These are phyloP conservation scores for Oryzias dopingdopingensis DNA, from an alignment of 2,797 vertebrate genomes.

Conservation along the genomic window DNA sequence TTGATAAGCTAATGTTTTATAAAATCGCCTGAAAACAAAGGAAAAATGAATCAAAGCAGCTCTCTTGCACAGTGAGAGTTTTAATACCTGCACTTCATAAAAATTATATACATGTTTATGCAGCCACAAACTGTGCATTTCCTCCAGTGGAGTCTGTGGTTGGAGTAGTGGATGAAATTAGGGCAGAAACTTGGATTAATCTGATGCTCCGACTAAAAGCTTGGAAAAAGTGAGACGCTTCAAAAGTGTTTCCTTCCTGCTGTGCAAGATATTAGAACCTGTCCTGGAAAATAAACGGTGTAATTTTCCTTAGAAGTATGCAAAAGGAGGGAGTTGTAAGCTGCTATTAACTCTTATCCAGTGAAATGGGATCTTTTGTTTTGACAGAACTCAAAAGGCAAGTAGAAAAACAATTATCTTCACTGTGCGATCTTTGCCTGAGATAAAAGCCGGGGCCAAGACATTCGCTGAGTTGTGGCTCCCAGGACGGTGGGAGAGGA, in stretches of 20 bases:
- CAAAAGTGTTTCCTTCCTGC: slow-evolving; percentile 38
- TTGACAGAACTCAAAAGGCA: slow-evolving; percentile 54
- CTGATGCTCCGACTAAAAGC: no score
- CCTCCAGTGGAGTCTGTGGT: slow-evolving; percentile 46
- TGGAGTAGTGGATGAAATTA: slow-evolving; percentile 17
- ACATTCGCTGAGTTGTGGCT: slow-evolving; percentile 44
- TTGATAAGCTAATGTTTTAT: no score
- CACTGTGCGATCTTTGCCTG: slow-evolving; percentile 25
- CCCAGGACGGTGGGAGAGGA: slow-evolving; percentile 24
- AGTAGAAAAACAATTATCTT: slow-evolving; percentile 63
- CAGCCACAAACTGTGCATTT: slow-evolving; percentile 41
- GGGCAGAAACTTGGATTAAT: slow-evolving; percentile 5
- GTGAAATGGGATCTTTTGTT: slow-evolving; percentile 61
- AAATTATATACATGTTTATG: slow-evolving; percentile 36
- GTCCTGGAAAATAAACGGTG: slow-evolving; percentile 25
- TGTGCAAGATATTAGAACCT: slow-evolving; percentile 13
- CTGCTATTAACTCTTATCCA: slow-evolving; percentile 29
- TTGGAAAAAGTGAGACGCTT: background rate
- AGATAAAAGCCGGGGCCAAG: slow-evolving; percentile 54
- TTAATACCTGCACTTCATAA: slow-evolving; percentile 12
- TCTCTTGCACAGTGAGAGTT: background rate
- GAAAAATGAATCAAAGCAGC: background rate
- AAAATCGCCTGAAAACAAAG: no score
- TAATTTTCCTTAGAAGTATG: slow-evolving; percentile 9
- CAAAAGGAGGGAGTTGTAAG: slow-evolving; percentile 18